Percentiles rank a stretch among this genome's conserved stretches.
phyloP scores from a whole-genome alignment of 30 jellyfish, hydroid and myxozoan species.

The Aurelia coerulea region DNA sequence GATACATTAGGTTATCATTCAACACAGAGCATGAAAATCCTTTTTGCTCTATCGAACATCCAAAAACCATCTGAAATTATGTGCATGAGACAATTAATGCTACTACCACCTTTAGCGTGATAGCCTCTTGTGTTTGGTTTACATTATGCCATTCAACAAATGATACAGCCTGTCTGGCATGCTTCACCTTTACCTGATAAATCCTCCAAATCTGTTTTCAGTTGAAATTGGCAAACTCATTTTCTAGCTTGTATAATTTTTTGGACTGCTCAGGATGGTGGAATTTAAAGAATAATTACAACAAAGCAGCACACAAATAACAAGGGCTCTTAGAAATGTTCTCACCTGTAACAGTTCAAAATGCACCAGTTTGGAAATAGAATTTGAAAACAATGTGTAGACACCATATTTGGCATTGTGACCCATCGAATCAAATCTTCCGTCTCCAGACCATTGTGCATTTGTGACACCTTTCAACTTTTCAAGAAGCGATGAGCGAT shows the following conservation, averaged over 20 bases:
- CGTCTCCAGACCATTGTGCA: constrained; percentile 25
- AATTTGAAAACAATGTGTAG: too few relatives aligned
- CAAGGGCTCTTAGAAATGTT: neutral
- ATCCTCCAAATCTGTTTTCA: constrained; percentile 23
- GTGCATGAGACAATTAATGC: neutral
- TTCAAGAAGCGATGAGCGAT: constrained; percentile 12
- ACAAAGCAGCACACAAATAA: neutral
- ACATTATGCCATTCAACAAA: neutral
- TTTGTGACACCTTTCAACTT: constrained; percentile 12
- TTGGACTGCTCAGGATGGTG: constrained; percentile 4
- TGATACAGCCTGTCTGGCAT: constrained; percentile 1
- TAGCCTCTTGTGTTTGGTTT: neutral
- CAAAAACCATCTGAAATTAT: too few relatives aligned
- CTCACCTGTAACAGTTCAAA: neutral
- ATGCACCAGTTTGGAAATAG: too few relatives aligned
- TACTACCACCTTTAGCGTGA: constrained; percentile 8
- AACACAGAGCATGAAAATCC: too few relatives aligned
- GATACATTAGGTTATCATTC: too few relatives aligned
- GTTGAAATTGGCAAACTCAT: neutral
- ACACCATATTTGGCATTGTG: too few relatives aligned
- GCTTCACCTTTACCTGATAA: neutral
- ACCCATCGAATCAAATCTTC: too few relatives aligned
- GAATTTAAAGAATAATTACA: neutral
- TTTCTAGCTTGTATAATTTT: neutral
- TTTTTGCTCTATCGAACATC: too few relatives aligned